Evolutionary conservation across 2,113 vertebrate genomes (phyloP), one percentile per base, ranked within the genome.

Genomic region (Myotis brandtii): DNA sequence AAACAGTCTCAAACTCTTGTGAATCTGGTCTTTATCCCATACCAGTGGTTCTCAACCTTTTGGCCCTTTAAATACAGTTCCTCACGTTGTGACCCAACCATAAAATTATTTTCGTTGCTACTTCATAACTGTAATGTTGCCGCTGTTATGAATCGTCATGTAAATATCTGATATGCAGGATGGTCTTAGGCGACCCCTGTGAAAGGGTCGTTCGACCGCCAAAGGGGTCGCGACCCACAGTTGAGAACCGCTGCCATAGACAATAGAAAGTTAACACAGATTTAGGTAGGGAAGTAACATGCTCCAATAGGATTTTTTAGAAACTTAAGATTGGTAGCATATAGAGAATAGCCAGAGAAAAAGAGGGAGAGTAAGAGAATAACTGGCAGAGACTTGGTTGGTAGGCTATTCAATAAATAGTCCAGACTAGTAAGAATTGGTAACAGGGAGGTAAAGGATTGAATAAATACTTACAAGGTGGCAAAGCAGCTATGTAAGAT

Each of bases 211-310:
- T 43, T 43, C 43, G 6, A 43, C 43, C 7, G 43, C 7, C 43
- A 43, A 43, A 43, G 43, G 43, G 43, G 43, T 43, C 43, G 43
- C 43, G 6, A 43, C 43, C 43, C 6, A 43, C 43, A 43, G 43
- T 43, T 43, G 43, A 43, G 43, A 43, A 43, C 43, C 7, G 43
- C 7, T 43, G 43, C 43, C 43, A 76, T 0, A 64, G 66, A 85
- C 30, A 70, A 80, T 2, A 67, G 32, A 8, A 89, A 86, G 67
- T 89, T 70, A 93, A 50, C 18, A 54, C 23, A 85, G 27, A 52
- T 73, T 75, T 91, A 84, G 92, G 34, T 66, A 79, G 23, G 25
- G n/a, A 94, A 87, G 32, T 73, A 80, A 62, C 9, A 75, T 40
- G 20, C 34, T 94, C 62, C 59, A 54, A 16, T 16, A 75, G 18